Base-by-base conservation (phyloP, 1,140 invertebrate species). In the Scaptomyza pallida region DNA sequence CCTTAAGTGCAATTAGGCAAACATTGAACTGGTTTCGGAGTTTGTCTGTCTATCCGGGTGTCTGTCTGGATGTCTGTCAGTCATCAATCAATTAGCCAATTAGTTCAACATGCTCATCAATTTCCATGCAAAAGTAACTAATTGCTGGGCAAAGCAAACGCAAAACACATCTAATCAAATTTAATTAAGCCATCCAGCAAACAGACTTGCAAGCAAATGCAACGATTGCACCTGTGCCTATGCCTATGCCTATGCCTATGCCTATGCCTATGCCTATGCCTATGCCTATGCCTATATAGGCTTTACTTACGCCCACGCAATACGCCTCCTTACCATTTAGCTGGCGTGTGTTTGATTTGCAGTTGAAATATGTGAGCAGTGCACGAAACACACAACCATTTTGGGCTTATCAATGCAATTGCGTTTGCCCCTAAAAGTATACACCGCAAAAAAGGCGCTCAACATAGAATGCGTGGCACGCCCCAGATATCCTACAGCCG, bases 61-160 rank as follows among this genome's bases (percentile, higher is more conserved):
- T 21, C 33, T 23, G 21, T 23, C 33, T 17, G 33, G 12, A 9
- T 16, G 43, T n/a, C 23, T 43, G 45, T 4, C 52, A 47, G 44
- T 30, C 75, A 88, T 86, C 81, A 88, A 88, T 86, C 81, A 86
- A 86, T 86, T 88, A 86, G 67, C 75, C 82, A 88, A 81, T 86
- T 86, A 88, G 75, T 67, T 68, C 74, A 81, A 78, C 73, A 67
- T 67, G 73, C 73, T 57, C 65, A 81, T 81, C 78, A 86, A 80
- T 73, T 81, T 70, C 63, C 63, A 68, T 45, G 63, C 72, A 68
- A 85, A 86, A 85, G 73, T 85, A 86, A 86, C 81, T 85, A 85
- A 85, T 85, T 86, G 76, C 51, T 63, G 75, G 65, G 65, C 26
- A 30, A 67, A 74, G 82, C 80, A 64, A 88, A 88, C 41, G 69